Evolutionary conservation across 2,113 vertebrate species (phyloP), one percentile per base, ranked within the genome.

Genomic region (Fregetta grallaria): DNA sequence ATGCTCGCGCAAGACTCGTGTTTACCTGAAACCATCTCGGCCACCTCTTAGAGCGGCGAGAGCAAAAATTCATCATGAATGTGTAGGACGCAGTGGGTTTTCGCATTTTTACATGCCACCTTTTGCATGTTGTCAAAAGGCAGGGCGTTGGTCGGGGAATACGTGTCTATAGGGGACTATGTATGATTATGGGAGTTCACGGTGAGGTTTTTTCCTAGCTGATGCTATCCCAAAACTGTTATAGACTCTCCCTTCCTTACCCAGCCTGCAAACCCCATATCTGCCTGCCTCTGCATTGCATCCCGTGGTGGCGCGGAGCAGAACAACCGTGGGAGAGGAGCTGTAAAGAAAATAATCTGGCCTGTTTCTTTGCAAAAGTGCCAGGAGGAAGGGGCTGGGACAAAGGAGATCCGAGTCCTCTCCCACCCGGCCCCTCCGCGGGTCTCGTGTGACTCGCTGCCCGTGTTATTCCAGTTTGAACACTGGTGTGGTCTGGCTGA

Each of bases 101-200:
- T 14, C 30, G 7, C 18, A 2, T 42, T 72, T 47, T 27, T 44
- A 27, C 9, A 0, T 2, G 21, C 30, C 56, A 12, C 0, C 0
- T 82, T 53, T 67, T n/a, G 11, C 22, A 0, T 1, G 4, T 23
- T 34, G 44, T 26, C 18, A 25, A 65, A 75, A 65, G 50, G 49
- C 5, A 14, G 62, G 38, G n/a, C 11, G 2, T 67, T 4, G 38
- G 8, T 4, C 17, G 66, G n/a, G 42, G 7, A 45, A 38, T 45
- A 7, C 18, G 2, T 2, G 13, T 4, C 13, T 7, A 3, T 5
- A 22, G 10, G 32, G 58, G 34, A 9, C 15, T 10, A 1, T 14
- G 2, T 30, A 1, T 18, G 13, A 10, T 26, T 23, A 5, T 6
- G 27, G 59, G 40, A 34, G 73, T 1, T 11, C 53, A 36, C 49